Evolutionary conservation across 2,888 invertebrate species (phyloP).

Genomic region (Drosophila setosimentum): DNA sequence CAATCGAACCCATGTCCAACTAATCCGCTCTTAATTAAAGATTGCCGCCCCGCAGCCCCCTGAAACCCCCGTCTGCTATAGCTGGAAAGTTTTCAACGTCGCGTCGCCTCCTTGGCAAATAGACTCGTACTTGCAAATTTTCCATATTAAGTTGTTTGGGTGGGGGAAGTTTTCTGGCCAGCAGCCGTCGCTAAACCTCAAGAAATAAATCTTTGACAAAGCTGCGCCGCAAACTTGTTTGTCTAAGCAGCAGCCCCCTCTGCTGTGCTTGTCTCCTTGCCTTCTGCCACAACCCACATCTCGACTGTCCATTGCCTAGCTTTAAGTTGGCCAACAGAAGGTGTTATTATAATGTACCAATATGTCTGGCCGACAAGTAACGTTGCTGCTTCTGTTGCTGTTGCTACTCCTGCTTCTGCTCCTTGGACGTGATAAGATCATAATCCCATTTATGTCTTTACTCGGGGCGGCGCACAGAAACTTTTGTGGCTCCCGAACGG

Average conservation of each 20-base stretch:
- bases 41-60: conserved; percentile 57
- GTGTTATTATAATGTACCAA: conserved; percentile 81
- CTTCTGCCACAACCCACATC: conserved; percentile 17
- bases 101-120: conserved; percentile 48
- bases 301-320: conserved; percentile 6
- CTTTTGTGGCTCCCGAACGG: conserved; percentile 58
- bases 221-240: conserved; percentile 83
- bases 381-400: conserved; percentile 4
- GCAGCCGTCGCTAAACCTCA: conserved; percentile 77
- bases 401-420: conserved; percentile 19
- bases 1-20: conserved; percentile 83
- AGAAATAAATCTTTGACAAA: conserved; percentile 84
- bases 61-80: background rate
- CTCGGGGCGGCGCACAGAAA: conserved; percentile 66
- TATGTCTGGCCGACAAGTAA: conserved; percentile 59
- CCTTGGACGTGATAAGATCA: conserved; percentile 84
- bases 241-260: conserved; percentile 75
- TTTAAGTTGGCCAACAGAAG: conserved; percentile 70
- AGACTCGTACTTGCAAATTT: conserved; percentile 68
- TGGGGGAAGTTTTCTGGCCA: conserved; percentile 44
- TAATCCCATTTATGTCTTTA: conserved; percentile 85
- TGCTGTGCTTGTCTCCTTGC: background rate
- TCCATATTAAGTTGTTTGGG: conserved; percentile 65
- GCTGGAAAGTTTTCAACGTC: conserved; percentile 42
- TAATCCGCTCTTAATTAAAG: conserved; percentile 85